Base-by-base conservation (phyloP, 2,113 vertebrate species). In the Brienomyrus longianalis region DNA sequence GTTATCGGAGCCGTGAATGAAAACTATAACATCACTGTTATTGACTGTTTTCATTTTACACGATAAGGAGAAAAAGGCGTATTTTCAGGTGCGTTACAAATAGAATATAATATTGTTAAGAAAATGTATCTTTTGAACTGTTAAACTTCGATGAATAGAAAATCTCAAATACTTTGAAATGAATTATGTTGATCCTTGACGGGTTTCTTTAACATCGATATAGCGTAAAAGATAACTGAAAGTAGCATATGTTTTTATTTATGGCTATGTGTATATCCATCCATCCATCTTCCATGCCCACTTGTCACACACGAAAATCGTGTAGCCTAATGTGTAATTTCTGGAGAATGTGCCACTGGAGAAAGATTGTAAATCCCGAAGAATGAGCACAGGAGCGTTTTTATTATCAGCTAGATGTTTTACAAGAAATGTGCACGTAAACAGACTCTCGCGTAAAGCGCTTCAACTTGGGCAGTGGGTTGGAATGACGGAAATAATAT, bases 401-500 rank as follows among this genome's bases (percentile, higher is more conserved):
- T 84, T 84, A 84, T 84, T 52, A n/a, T 89, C 11, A 89, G 3
- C 52, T 35, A n/a, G 83, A 88, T 83, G 45, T 70, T 90, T 91
- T 91, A 87, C 86, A 84, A 88, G 91, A 86, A 90, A 90, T 56
- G 39, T 11, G 27, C 35, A 86, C 56, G 88, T 59, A 87, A 85
- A 89, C 89, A 92, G 89, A 91, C 88, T 89, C 88, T 74, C 0
- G 50, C 15, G 13, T 56, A 70, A 23, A 88, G 27, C 83, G 89
- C 90, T 93, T 56, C 91, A 88, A 91, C 90, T 88, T 83, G 90
- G 88, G 89, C 89, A 92, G 95, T 96, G 94, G 95, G 95, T 92
- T 94, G 95, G 90, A 93, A 91, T 95, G 95, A 95, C 95, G 94
- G 94, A 94, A 93, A 92, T 94, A 90, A 11, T 89, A 45, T 31